These are phyloP conservation scores for Heterohyrax brucei DNA, from an alignment of 2,797 vertebrate genomes.

Conservation along the genomic window DNA sequence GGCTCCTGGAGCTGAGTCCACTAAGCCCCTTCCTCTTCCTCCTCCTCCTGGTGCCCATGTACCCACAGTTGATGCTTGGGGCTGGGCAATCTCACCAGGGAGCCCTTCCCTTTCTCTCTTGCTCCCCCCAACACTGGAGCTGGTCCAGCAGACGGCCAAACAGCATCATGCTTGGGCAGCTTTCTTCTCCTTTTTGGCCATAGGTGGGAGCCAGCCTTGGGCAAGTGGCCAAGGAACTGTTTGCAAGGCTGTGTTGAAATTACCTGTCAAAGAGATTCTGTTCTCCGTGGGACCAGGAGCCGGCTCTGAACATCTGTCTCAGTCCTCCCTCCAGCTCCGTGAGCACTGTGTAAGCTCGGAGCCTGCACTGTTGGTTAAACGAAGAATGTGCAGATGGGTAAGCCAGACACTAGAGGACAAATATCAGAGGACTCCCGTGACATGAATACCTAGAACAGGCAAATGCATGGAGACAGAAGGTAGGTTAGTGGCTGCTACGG, in stretches of 20 bases:
- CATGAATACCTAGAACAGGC: no score
- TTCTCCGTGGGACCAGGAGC: not conserved
- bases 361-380: not conserved
- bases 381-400: not conserved
- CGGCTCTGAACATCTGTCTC: not conserved
- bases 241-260: not conserved
- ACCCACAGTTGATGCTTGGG: rapidly evolving
- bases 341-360: not conserved
- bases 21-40: not conserved
- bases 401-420: no score
- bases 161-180: not conserved
- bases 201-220: not conserved
- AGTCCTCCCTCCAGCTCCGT: not conserved
- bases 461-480: no score
- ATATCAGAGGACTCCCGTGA: no score
- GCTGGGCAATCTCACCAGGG: rapidly evolving
- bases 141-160: not conserved
- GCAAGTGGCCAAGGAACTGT: not conserved
- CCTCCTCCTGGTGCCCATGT: rapidly evolving
- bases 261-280: no score
- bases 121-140: not conserved
- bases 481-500: no score
- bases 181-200: not conserved
- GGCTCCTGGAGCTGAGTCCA: not conserved
- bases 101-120: not conserved